Conservation (phyloP, 2,797 vertebrate genomes). For the Lateolabrax maculatus region DNA sequence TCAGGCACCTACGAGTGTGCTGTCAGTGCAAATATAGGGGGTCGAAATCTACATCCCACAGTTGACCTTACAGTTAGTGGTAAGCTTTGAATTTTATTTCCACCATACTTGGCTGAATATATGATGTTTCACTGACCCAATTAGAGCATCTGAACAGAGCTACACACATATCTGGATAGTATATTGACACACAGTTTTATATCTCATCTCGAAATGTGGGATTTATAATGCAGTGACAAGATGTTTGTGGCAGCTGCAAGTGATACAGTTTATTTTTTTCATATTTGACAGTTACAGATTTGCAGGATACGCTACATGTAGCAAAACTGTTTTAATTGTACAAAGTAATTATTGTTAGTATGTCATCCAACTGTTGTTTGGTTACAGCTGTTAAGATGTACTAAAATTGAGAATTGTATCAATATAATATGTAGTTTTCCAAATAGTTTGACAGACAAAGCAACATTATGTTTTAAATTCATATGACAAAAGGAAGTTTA, state of each 20-base stretch:
- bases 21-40: slow-evolving; percentile 59
- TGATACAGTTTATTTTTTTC: background rate
- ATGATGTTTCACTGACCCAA: background rate
- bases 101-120: background rate
- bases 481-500: background rate
- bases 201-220: background rate
- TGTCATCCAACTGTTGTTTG: background rate
- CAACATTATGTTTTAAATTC: background rate
- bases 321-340: background rate
- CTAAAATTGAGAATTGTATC: background rate
- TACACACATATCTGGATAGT: background rate
- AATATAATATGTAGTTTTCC: background rate
- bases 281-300: background rate
- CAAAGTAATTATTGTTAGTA: too few relatives aligned
- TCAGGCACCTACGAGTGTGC: slow-evolving; percentile 75
- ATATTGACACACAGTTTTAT: background rate
- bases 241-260: background rate
- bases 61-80: slow-evolving; percentile 70
- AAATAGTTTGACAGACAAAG: background rate
- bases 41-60: background rate
- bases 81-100: slow-evolving; percentile 47
- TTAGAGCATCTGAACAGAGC: background rate
- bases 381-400: background rate
- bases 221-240: background rate
- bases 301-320: background rate